Conservation (phyloP, 2,113 vertebrate genomes). For the Rhinopomastus cyanomelas region DNA sequence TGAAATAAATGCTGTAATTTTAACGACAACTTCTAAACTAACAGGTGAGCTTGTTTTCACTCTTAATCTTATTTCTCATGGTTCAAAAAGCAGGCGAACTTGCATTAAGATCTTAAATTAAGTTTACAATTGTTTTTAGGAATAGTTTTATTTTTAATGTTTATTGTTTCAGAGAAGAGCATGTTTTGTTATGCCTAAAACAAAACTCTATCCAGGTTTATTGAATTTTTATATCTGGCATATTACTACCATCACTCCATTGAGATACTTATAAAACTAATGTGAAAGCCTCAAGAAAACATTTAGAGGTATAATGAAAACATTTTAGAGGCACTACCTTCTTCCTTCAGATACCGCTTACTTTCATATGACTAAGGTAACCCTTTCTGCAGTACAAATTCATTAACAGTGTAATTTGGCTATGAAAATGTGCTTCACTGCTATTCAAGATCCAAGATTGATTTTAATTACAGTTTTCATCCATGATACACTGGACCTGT, state of each 20-base stretch:
- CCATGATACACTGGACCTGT: neutral
- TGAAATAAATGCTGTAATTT: neutral
- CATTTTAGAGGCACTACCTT: neutral
- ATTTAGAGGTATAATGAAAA: neutral
- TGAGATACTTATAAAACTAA: neutral
- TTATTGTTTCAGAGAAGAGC: neutral
- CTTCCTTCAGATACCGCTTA: neutral
- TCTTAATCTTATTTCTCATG: neutral
- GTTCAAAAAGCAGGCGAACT: neutral
- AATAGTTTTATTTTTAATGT: neutral
- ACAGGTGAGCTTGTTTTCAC: neutral
- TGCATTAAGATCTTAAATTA: neutral
- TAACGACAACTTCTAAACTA: neutral
- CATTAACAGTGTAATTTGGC: neutral
- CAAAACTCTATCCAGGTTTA: neutral
- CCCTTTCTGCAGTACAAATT: neutral
- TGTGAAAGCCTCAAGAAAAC: neutral
- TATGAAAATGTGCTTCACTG: neutral
- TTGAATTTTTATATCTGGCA: neutral
- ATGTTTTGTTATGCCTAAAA: neutral
- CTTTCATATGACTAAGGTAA: neutral
- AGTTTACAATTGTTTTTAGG: neutral
- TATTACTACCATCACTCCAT: neutral
- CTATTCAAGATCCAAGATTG: neutral
- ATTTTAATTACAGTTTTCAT: neutral